Evolutionary conservation across 2,797 vertebrate species (phyloP), one percentile per base, ranked within the genome.

Genomic region (Eupleurogrammus muticus): DNA sequence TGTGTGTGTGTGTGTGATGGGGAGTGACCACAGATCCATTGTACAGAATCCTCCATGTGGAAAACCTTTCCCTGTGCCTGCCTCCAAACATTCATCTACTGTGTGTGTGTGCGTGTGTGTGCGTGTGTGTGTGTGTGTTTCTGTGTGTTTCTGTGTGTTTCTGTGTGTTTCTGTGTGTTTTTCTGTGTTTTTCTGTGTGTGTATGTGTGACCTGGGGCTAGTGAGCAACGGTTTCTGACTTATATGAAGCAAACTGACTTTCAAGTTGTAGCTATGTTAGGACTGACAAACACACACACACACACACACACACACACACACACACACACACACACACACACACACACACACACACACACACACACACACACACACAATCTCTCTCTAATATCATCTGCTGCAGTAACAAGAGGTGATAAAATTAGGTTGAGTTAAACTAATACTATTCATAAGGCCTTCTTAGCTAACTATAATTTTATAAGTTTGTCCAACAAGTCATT

Each of bases 21-120:
- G 85, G 75, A 84, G 77, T 88, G 83, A 89, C 86, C 87, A 87
- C 57, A 87, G 76, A 86, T 82, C 75, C 84, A 90, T 87, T 90
- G 87, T 89, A 81, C 81, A 82, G 81, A 88, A 77, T 85, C 84
- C 46, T 77, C 73, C 88, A 90, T 84, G 87, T 89, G 84, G 87
- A 91, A 90, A 90, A 86, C 79, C 75, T 81, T 69, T 86, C 80
- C 62, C 75, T 70, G 64, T 75, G 77, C 77, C 84, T 83, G 69
- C 73, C 86, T 76, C 44, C 35, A 1, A 77, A 82, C 88, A 90
- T 90, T 60, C 76, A 89, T 90, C 84, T 81, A 70, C 8, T 69
- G 62, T 65, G 44, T 65, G 51, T 58, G 63, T 58, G 32, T 50
- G 73, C 54, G 55, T 55, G 51, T 60, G 77, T n/a, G 54, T 66